Conservation (phyloP, 2,888 invertebrate genomes). For the Willowsia nigromaculata region DNA sequence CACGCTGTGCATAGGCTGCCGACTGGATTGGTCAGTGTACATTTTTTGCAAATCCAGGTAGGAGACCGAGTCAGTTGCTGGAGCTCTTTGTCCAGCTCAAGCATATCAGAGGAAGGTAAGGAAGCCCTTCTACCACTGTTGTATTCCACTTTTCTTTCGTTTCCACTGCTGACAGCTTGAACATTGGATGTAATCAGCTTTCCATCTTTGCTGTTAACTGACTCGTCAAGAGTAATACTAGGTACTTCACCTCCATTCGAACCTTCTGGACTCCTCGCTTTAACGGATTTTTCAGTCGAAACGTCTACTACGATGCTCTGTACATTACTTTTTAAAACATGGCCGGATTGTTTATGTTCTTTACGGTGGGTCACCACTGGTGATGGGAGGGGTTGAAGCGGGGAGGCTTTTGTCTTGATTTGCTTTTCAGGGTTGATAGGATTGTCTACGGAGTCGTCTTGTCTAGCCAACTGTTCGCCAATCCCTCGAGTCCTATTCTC, state of each 20-base stretch:
- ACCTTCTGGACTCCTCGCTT: neutral
- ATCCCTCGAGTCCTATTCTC: neutral
- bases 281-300: neutral
- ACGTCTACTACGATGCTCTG: neutral
- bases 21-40: constrained; percentile 90
- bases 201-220: neutral
- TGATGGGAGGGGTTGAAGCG: neutral
- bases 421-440: neutral
- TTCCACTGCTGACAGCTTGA: neutral
- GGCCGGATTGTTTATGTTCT: constrained; percentile 12
- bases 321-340: neutral
- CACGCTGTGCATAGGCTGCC: constrained; percentile 90
- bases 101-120: constrained; percentile 71
- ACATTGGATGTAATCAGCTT: neutral
- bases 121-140: constrained; percentile 74
- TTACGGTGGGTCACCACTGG: neutral
- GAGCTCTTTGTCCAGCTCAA: constrained; percentile 74
- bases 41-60: constrained; percentile 91
- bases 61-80: constrained; percentile 49
- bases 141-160: constrained; percentile 38
- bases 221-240: neutral
- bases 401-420: neutral
- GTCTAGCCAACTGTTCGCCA: neutral
- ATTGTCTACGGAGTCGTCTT: neutral
- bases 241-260: neutral